phyloP scores from a whole-genome alignment of 2,797 vertebrate genomes.

The Etheostoma perlongum region DNA sequence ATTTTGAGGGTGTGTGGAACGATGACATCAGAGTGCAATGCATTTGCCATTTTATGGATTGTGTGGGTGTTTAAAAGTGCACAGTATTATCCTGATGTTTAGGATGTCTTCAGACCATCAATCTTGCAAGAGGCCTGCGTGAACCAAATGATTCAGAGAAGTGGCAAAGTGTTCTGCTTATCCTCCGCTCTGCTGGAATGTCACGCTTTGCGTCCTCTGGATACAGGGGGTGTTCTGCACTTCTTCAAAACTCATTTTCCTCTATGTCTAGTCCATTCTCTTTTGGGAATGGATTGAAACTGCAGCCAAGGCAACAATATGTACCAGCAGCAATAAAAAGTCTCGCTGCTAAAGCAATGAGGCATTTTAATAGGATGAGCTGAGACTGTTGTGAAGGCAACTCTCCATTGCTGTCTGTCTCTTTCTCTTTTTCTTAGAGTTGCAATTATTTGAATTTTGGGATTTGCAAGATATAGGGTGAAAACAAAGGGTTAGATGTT shows the following conservation, averaged over 20 bases:
- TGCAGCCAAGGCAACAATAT: slow-evolving; percentile 76
- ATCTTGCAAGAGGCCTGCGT: slow-evolving; percentile 40
- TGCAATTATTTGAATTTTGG: slow-evolving; percentile 68
- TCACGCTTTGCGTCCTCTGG: slow-evolving; percentile 71
- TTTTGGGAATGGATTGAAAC: slow-evolving; percentile 75
- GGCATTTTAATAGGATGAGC: slow-evolving; percentile 82
- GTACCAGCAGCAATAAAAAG: slow-evolving; percentile 69
- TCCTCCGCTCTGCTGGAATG: slow-evolving; percentile 74
- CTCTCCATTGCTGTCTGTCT: slow-evolving; percentile 54
- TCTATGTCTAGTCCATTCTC: slow-evolving; percentile 69
- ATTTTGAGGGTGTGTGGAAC: not conserved
- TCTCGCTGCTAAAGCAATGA: slow-evolving; percentile 80
- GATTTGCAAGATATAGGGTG: slow-evolving; percentile 79
- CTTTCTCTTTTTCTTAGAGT: slow-evolving; percentile 44
- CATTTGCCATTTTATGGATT: slow-evolving; percentile 25
- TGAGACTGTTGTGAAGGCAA: slow-evolving; percentile 69
- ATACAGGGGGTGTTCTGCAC: slow-evolving; percentile 59
- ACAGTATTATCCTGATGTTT: slow-evolving; percentile 27
- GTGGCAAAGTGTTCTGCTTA: slow-evolving; percentile 68
- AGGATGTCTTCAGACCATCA: slow-evolving; percentile 58
- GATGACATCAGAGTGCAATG: not conserved
- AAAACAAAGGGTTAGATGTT: slow-evolving; percentile 66
- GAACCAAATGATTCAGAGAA: slow-evolving; percentile 54
- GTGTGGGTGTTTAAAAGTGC: slow-evolving; percentile 25
- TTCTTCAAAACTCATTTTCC: slow-evolving; percentile 77